A percentile compares a stretch with the other conserved stretches of the same genome.
Evolutionary conservation across 2,797 vertebrate species (phyloP).

Genomic region (Artibeus lituratus): DNA sequence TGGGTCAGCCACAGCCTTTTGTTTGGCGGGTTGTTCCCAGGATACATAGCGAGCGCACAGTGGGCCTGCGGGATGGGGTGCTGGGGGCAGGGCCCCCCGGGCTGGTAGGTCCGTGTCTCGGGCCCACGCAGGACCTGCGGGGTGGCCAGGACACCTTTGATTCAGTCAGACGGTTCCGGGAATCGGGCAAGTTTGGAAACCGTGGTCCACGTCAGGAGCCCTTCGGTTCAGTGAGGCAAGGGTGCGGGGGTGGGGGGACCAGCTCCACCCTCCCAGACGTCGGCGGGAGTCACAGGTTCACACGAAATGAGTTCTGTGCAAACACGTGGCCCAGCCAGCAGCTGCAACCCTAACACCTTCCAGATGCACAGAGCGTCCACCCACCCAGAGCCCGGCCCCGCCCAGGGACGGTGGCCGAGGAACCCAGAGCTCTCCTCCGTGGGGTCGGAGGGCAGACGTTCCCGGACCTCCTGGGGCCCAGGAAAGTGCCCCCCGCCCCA

Average conservation of each 20-base stretch:
- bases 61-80: background rate
- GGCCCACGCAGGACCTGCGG: fast-evolving
- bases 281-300: fast-evolving
- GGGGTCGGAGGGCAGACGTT: background rate
- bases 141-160: fast-evolving
- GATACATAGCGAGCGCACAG: background rate
- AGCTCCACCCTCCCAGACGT: background rate
- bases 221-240: background rate
- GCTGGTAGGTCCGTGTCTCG: too few species aligned
- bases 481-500: background rate
- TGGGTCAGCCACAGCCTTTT: background rate
- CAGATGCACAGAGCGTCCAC: background rate
- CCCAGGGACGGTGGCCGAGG: background rate
- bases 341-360: background rate
- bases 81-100: background rate
- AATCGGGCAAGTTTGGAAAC: background rate
- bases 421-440: background rate
- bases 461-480: background rate
- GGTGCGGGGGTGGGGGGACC: background rate
- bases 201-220: background rate
- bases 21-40: background rate
- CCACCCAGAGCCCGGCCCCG: background rate
- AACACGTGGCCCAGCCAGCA: background rate
- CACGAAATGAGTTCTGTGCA: background rate
- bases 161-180: background rate